phyloP scores from a whole-genome alignment of 1,140 invertebrate species.

The Caenorhabditis remanei region DNA sequence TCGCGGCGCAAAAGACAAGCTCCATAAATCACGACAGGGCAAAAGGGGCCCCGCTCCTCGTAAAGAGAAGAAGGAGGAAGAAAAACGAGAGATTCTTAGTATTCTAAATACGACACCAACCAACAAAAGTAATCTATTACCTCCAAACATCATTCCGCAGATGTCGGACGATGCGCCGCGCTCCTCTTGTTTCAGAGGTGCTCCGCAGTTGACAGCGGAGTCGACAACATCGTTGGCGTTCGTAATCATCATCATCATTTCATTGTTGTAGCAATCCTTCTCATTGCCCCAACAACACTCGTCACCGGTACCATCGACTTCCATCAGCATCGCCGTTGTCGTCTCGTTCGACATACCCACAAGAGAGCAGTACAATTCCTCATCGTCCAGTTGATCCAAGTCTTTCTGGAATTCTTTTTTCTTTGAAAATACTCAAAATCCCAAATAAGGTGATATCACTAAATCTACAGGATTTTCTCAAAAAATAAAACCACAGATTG shows the following conservation, averaged over 20 bases:
- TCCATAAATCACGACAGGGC: conserved; percentile 38
- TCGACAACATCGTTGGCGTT: conserved; percentile 53
- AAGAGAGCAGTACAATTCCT: conserved; percentile 60
- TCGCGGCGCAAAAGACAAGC: conserved; percentile 51
- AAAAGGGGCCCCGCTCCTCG: background rate
- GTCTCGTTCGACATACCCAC: conserved; percentile 58
- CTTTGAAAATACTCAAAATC: background rate
- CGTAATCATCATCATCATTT: conserved; percentile 40
- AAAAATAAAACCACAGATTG: background rate
- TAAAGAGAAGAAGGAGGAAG: background rate
- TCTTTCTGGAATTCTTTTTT: conserved; percentile 53
- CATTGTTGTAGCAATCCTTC: conserved; percentile 54
- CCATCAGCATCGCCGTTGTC: conserved; percentile 48
- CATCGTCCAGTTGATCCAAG: conserved; percentile 63
- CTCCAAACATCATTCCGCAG: conserved; percentile 46
- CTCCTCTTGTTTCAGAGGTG: conserved; percentile 52
- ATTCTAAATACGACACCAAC: background rate
- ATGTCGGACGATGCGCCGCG: conserved; percentile 48
- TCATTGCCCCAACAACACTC: conserved; percentile 47
- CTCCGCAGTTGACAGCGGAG: conserved; percentile 49
- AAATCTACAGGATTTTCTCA: background rate
- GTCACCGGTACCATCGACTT: conserved; percentile 50
- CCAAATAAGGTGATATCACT: background rate
- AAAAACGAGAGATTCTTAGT: conserved; percentile 1
- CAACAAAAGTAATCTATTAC: background rate